Evolutionary conservation across 2,113 vertebrate genomes (phyloP).

Genomic region (Dromaius novaehollandiae): DNA sequence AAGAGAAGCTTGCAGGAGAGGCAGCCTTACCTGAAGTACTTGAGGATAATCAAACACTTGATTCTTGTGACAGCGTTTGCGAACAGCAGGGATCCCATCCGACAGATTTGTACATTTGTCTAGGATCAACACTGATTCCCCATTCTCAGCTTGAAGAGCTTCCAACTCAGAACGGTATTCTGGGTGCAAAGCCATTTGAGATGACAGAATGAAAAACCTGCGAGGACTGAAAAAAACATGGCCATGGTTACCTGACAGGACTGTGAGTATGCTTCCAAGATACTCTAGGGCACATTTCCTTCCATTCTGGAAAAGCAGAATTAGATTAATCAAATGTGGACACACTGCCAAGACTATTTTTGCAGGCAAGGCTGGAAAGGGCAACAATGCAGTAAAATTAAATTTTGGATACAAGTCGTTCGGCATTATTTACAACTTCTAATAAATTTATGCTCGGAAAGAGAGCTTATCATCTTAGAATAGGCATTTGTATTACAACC

Average conservation of each 20-base stretch:
- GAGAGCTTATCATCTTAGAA: background rate
- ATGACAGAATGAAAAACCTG: conserved; percentile 90
- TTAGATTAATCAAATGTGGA: background rate
- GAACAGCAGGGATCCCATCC: conserved; percentile 78
- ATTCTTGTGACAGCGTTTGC: conserved; percentile 90
- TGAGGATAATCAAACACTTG: conserved; percentile 95
- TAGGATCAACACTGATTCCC: conserved; percentile 86
- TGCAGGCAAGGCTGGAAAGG: background rate
- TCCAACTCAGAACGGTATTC: conserved; percentile 91
- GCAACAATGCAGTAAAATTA: background rate
- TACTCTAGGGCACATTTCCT: background rate
- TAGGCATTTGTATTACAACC: background rate
- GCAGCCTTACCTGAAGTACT: conserved; percentile 87
- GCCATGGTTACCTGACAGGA: background rate
- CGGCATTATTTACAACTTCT: background rate
- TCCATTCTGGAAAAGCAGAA: background rate
- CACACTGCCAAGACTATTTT: background rate
- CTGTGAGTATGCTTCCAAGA: background rate
- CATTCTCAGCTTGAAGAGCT: conserved; percentile 89
- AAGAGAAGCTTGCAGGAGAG: background rate
- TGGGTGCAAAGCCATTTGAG: conserved; percentile 89
- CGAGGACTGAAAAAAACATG: conserved; percentile 78
- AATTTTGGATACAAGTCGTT: background rate
- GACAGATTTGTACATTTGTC: conserved; percentile 95
- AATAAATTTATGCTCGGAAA: background rate